These are phyloP conservation scores for Antedon mediterranea DNA, from an alignment of 53 echinoderm and acorn worm species.

Conservation along the genomic window DNA sequence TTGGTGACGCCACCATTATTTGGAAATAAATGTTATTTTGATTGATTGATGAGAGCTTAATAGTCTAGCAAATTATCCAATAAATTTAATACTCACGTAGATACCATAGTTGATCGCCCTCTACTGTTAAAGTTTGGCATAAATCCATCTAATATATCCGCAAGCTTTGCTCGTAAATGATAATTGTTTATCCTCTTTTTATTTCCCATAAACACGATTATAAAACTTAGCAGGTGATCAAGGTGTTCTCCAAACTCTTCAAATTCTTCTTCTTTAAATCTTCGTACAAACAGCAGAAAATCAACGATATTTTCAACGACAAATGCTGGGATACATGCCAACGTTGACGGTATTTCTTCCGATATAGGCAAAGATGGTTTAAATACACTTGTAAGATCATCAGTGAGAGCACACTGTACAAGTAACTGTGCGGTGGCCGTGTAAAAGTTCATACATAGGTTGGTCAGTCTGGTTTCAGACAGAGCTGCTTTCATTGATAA, in stretches of 20 bases:
- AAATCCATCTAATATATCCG: conserved; percentile 72
- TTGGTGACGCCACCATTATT: too few species aligned
- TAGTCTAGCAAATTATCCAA: too few species aligned
- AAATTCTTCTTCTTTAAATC: conserved; percentile 66
- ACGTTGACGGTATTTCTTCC: conserved; percentile 12
- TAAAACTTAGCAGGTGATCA: conserved; percentile 66
- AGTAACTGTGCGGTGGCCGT: conserved; percentile 61
- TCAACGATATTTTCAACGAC: conserved; percentile 76
- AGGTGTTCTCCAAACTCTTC: conserved; percentile 51
- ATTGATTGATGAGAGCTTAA: too few species aligned
- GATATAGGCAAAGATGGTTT: conserved; percentile 51
- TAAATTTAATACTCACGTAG: conserved; percentile 44
- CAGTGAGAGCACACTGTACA: conserved; percentile 42
- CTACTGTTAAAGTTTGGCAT: conserved; percentile 43
- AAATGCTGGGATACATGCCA: conserved; percentile 61
- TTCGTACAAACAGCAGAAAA: conserved; percentile 61
- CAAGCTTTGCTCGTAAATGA: conserved; percentile 76
- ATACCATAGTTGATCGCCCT: conserved; percentile 17
- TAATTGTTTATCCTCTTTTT: conserved; percentile 85
- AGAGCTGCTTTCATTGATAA: conserved; percentile 52
- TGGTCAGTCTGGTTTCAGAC: conserved; percentile 46
- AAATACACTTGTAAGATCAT: conserved; percentile 20
- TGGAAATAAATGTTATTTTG: too few species aligned
- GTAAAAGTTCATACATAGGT: conserved; percentile 49
- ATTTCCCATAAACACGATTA: conserved; percentile 86